Base-by-base conservation (phyloP, 1,140 invertebrate species). In the Aethina tumida region DNA sequence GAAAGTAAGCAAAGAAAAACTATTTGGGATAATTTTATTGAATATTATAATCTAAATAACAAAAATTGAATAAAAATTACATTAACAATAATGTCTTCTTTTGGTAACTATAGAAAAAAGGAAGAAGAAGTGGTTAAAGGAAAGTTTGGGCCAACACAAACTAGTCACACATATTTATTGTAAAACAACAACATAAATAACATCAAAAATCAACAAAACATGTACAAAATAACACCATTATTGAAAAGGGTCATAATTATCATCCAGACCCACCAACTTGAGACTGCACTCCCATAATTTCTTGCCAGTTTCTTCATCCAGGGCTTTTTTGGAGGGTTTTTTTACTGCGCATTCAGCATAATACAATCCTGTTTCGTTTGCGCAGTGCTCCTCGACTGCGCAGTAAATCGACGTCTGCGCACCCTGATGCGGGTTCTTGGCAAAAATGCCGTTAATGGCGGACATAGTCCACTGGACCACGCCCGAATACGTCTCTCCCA, bases 371-470 rank as follows among this genome's bases (percentile, higher is more conserved):
- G 72, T 76, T 55, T 77, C 62, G 44, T 74, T 62, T 3, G 66
- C 74, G 40, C 74, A 67, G 35, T 71, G 64, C 45, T 82, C 78
- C 56, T 83, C 77, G 1, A 88, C 58, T 3, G 83, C 73, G 55
- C 86, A 85, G 52, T 85, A 74, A 25, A 93, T 64, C 2, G 77
- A 76, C 1, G 86, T 89, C 60, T 89, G 85, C 5, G 82, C 82
- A 0, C 85, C 85, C 47, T 80, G 69, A 44, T 70, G 67, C 0
- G 71, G 67, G 7, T 63, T 69, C 58, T 83, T 84, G 14, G 73
- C 62, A 30, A 75, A 69, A 1, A 61, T 60, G 15, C 42, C 56
- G 0, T 56, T 19, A 0, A 66, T 1, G 7, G 41, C 26, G 2
- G 34, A 2, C 41, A 49, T 60, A 2, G 66, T 16, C 35, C 28